Conservation (phyloP, 2,797 vertebrate species). For the Borostomias antarcticus region DNA sequence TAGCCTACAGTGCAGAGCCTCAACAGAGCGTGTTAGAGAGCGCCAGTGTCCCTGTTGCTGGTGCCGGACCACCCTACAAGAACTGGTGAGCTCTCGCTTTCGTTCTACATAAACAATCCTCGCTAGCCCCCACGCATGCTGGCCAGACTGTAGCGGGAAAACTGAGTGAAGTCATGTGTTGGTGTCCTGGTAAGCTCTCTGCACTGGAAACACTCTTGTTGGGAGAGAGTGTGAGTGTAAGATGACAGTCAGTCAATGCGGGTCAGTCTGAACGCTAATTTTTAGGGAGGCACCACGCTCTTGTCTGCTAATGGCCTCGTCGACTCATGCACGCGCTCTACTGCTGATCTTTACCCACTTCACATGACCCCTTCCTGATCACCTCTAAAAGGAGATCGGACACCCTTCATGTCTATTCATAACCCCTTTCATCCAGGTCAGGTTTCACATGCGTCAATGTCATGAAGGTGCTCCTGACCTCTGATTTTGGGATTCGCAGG, state of each 20-base stretch:
- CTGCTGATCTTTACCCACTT: constrained; percentile 40
- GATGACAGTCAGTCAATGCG: too few species aligned
- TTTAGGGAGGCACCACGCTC: too few species aligned
- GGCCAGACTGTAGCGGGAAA: constrained; percentile 21
- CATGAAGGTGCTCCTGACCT: not conserved
- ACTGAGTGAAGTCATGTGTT: too few species aligned
- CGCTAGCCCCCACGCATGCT: constrained; percentile 40
- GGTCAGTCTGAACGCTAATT: not conserved
- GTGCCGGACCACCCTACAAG: constrained; percentile 35
- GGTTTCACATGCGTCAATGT: not conserved
- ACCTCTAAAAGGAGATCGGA: constrained; percentile 55
- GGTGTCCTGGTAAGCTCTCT: too few species aligned
- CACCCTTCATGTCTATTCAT: constrained; percentile 59
- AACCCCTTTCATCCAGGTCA: constrained; percentile 45
- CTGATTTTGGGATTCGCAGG: not conserved
- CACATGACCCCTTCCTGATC: constrained; percentile 38
- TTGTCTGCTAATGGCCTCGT: too few species aligned
- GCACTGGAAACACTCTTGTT: too few species aligned
- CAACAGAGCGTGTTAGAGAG: not conserved
- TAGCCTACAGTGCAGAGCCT: constrained; percentile 5
- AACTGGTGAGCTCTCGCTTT: constrained; percentile 44
- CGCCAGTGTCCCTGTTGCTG: not conserved
- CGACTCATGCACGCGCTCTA: not conserved
- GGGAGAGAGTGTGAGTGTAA: too few species aligned
- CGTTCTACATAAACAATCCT: constrained; percentile 54